phyloP scores from a whole-genome alignment of 2,888 invertebrate genomes.

The Leistus spinibarbis region DNA sequence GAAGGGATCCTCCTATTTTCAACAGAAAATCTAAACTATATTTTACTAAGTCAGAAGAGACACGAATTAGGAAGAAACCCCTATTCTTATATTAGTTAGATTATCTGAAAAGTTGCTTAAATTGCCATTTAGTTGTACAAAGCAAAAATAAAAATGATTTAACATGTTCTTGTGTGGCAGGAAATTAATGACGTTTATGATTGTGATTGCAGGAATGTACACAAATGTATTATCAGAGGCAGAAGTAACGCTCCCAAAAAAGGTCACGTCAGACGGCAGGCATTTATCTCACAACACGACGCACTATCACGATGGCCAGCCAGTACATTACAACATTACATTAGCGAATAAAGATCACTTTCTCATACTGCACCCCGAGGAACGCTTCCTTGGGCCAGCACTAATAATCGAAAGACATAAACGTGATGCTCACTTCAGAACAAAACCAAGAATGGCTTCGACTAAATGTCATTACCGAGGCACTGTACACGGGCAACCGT shows the following conservation, averaged over 20 bases:
- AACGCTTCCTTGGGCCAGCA: conserved; percentile 70
- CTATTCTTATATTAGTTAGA: too few species aligned
- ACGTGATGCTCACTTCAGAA: conserved; percentile 61
- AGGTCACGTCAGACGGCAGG: conserved; percentile 64
- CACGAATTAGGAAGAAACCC: too few species aligned
- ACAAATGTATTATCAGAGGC: conserved; percentile 60
- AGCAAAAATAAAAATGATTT: conserved; percentile 21
- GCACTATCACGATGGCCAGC: conserved; percentile 61
- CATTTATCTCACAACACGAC: conserved; percentile 64
- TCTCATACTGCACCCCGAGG: conserved; percentile 62
- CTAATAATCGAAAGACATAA: conserved; percentile 75
- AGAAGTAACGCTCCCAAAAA: conserved; percentile 66
- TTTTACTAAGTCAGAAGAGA: too few species aligned
- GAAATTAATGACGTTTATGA: neutral
- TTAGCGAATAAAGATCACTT: conserved; percentile 54
- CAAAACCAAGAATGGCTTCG: conserved; percentile 59
- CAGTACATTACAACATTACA: conserved; percentile 61
- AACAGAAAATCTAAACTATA: too few species aligned
- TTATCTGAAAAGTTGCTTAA: too few species aligned
- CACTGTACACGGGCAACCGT: conserved; percentile 69
- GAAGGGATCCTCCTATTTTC: too few species aligned
- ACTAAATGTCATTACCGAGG: conserved; percentile 81
- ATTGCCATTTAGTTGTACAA: neutral
- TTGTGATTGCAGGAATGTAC: conserved; percentile 56
- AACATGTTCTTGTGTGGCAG: neutral